These are phyloP conservation scores for Karalla daura DNA, from an alignment of 2,797 vertebrate species.

Conservation along the genomic window DNA sequence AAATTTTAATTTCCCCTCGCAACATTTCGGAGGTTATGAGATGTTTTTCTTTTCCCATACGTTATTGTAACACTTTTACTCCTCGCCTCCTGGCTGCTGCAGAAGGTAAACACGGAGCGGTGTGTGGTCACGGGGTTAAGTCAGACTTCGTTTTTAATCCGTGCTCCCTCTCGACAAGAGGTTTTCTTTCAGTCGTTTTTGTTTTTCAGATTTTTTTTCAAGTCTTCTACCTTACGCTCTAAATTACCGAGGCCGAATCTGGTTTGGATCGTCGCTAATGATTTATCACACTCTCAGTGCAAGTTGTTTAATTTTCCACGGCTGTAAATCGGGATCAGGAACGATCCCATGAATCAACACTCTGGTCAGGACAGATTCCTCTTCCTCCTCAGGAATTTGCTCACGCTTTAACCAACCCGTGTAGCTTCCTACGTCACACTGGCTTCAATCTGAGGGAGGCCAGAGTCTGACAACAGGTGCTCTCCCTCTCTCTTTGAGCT, in stretches of 20 bases:
- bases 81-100: neutral
- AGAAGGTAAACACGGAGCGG: constrained; percentile 31
- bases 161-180: too few species aligned
- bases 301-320: constrained; percentile 67
- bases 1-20: constrained; percentile 41
- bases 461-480: neutral
- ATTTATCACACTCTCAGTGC: constrained; percentile 47
- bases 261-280: constrained; percentile 40
- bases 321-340: constrained; percentile 69
- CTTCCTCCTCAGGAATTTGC: constrained; percentile 48
- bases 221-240: constrained; percentile 3
- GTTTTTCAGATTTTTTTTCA: neutral
- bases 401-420: constrained; percentile 7
- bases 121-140: constrained; percentile 9
- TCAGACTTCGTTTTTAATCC: constrained; percentile 3
- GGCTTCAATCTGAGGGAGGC: too few species aligned
- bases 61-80: neutral
- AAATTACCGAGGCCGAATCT: constrained; percentile 35
- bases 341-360: constrained; percentile 58
- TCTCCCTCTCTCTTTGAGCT: neutral
- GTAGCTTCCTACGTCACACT: too few species aligned
- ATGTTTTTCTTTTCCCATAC: constrained; percentile 20
- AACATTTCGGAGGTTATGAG: constrained; percentile 44
- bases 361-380: constrained; percentile 38
- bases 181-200: neutral